Percentiles rank a stretch among this genome's conserved stretches.
phyloP scores from a whole-genome alignment of 2,888 invertebrate genomes.

The Drosophila paracracens region DNA sequence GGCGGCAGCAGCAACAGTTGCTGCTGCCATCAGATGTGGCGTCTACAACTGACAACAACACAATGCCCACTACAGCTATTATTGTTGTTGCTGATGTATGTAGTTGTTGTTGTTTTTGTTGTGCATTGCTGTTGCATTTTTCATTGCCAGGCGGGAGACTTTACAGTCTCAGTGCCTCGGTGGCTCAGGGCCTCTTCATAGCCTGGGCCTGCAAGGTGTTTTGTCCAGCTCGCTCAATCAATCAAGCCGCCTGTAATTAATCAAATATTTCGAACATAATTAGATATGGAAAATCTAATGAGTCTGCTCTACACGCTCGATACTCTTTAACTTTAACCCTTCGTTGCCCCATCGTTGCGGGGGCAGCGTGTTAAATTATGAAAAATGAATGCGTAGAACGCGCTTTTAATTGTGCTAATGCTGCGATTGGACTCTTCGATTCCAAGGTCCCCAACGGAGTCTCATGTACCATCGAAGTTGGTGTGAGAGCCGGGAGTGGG shows the following conservation, averaged over 20 bases:
- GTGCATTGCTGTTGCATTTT: constrained; percentile 63
- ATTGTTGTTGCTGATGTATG: constrained; percentile 28
- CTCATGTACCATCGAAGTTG: constrained; percentile 59
- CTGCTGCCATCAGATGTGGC: constrained; percentile 74
- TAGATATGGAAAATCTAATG: constrained; percentile 81
- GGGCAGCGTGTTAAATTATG: constrained; percentile 81
- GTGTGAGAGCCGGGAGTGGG: constrained; percentile 19
- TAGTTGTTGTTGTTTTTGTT: constrained; percentile 34
- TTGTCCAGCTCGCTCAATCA: constrained; percentile 65
- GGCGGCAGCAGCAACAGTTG: constrained; percentile 66
- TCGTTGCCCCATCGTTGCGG: constrained; percentile 65
- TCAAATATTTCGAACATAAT: constrained; percentile 78
- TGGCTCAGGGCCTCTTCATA: constrained; percentile 30
- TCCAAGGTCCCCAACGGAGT: constrained; percentile 58
- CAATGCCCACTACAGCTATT: constrained; percentile 52
- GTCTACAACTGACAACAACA: constrained; percentile 79
- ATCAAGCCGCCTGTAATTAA: constrained; percentile 78
- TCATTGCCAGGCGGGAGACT: constrained; percentile 66
- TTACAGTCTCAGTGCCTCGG: constrained; percentile 27
- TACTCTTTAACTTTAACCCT: constrained; percentile 63
- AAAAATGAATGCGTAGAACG: constrained; percentile 80
- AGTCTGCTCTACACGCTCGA: constrained; percentile 59
- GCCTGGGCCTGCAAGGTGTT: constrained; percentile 58
- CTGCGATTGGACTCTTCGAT: constrained; percentile 29
- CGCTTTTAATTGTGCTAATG: constrained; percentile 81